phyloP scores from a whole-genome alignment of 2,797 vertebrate genomes.

The Coilia nasus region DNA sequence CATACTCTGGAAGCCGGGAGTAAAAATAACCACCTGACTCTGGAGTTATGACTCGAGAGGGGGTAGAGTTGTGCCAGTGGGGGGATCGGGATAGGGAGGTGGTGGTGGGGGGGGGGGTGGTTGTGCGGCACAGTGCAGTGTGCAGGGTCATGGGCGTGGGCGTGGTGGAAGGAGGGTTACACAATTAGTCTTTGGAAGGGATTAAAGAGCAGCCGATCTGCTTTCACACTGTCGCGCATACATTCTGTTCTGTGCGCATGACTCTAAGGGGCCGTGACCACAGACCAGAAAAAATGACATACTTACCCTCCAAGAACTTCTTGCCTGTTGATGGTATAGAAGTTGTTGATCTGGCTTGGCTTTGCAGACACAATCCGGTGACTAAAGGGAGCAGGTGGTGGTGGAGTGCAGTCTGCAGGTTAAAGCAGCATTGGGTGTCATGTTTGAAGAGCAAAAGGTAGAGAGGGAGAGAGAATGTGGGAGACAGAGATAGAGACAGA shows the following conservation, averaged over 20 bases:
- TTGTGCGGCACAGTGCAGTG: too few relatives aligned
- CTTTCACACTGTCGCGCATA: constrained; percentile 52
- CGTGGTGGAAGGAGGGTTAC: constrained; percentile 42
- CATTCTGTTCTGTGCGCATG: constrained; percentile 40
- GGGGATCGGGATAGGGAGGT: constrained; percentile 26
- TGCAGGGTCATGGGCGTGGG: background rate
- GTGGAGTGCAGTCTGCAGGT: constrained; percentile 75
- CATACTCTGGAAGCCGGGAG: constrained; percentile 67
- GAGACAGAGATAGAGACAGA: too few relatives aligned
- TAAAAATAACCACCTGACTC: constrained; percentile 80
- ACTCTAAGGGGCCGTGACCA: background rate
- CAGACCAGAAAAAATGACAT: background rate
- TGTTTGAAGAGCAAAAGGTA: constrained; percentile 71
- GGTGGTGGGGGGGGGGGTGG: background rate
- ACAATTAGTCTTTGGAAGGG: constrained; percentile 55
- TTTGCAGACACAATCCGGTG: constrained; percentile 93
- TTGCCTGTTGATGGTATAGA: constrained; percentile 88
- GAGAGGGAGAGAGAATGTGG: constrained; percentile 68
- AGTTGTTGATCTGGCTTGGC: constrained; percentile 84
- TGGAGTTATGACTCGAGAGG: constrained; percentile 69
- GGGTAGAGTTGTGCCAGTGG: constrained; percentile 27
- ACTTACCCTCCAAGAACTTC: constrained; percentile 87
- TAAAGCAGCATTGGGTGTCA: constrained; percentile 21
- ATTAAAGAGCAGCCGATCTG: constrained; percentile 50
- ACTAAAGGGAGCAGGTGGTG: constrained; percentile 87